These are phyloP conservation scores for Ciconia maguari DNA, from an alignment of 2,113 vertebrate genomes.

Conservation along the genomic window DNA sequence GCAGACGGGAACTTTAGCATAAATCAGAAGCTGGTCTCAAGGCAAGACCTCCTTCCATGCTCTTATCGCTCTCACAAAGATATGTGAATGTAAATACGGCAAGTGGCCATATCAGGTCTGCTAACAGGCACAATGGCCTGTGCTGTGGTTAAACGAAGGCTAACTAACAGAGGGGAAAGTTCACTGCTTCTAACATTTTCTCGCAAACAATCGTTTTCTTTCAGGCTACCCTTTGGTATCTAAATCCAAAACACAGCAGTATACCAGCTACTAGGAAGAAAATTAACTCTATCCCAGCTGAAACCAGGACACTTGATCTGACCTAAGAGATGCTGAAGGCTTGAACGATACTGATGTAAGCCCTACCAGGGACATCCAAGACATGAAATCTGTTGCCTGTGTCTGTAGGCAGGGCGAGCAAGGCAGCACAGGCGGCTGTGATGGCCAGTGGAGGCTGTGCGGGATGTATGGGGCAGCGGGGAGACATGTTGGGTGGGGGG, in stretches of 20 bases:
- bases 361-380: not conserved
- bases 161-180: not conserved
- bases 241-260: no score
- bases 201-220: not conserved
- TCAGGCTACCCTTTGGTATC: not conserved
- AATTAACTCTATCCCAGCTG: no score
- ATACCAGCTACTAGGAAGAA: no score
- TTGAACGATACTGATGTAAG: not conserved
- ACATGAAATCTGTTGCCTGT: rapidly evolving
- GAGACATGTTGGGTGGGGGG: rapidly evolving
- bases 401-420: not conserved
- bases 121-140: not conserved
- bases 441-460: not conserved
- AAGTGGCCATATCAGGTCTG: rapidly evolving
- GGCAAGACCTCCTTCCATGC: not conserved
- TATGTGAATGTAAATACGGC: rapidly evolving
- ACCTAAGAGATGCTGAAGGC: not conserved
- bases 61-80: not conserved
- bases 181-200: not conserved
- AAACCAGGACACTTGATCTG: not conserved
- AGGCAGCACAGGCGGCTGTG: not conserved
- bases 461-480: rapidly evolving
- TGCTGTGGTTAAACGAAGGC: not conserved
- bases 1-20: not conserved
- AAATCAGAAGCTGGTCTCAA: not conserved